Evolutionary conservation across 2,113 vertebrate species (phyloP), one percentile per base, ranked within the genome.

Genomic region (Callopanchax toddi): DNA sequence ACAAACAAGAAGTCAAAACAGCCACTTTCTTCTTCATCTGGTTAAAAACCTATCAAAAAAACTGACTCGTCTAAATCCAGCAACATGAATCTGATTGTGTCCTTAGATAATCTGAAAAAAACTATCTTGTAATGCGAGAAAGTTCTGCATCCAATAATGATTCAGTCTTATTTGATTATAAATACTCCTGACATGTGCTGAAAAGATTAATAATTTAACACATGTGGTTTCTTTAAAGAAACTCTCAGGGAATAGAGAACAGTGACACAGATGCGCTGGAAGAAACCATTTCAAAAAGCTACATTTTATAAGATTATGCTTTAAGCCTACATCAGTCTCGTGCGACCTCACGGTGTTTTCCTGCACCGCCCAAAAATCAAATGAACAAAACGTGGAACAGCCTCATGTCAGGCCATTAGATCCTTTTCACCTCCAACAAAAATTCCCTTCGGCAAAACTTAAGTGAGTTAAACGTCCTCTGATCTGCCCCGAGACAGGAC

Each of bases 361-460:
- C 26, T 18, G 21, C 21, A 43, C 4, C 37, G 10, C 67, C 60
- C 32, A n/a, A 49, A 45, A 6, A 60, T 60, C 55, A 70, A 66
- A 73, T 53, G 20, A 16, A 52, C 13, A 60, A 64, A 70, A 60
- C 16, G 53, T 62, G 20, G 44, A 49, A 20, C 16, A 60, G 11
- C 25, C 39, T 68, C 46, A 8, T 45, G 39, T 70, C 62, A 70
- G 60, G 57, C 32, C 69, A 70, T 20, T 60, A 63, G 54, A 73
- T 60, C 58, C 55, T 36, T 39, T 52, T 37, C 8, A 49, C 68
- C 29, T 15, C 26, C 4, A 59, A 60, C 49, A 15, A 60, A 34
- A 61, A 76, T 63, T 62, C 65, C 68, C 58, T 69, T 70, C 58
- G 42, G 72, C 29, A 57, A 59, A 54, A 49, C 63, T 42, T 0